These are phyloP conservation scores for Dione vanillae DNA, from an alignment of 2,888 invertebrate species.

Conservation along the genomic window DNA sequence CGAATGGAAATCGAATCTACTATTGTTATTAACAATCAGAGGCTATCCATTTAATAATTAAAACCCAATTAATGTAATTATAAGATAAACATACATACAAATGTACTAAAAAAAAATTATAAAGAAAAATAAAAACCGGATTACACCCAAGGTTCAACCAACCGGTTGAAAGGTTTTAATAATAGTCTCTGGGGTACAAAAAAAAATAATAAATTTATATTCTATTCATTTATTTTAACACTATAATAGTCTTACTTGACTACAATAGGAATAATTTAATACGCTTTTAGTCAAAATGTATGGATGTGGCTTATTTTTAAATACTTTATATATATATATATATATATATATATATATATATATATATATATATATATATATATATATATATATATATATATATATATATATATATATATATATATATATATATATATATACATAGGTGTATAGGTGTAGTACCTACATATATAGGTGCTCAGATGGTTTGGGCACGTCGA, in stretches of 20 bases:
- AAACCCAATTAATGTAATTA: not conserved
- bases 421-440: no score
- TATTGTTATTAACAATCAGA: no score
- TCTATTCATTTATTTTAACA: not conserved
- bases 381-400: no score
- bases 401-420: no score
- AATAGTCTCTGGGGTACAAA: constrained; percentile 1
- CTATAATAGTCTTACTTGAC: not conserved
- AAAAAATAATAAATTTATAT: constrained; percentile 3
- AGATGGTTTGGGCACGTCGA: no score
- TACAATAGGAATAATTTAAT: not conserved
- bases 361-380: no score
- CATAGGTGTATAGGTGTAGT: no score
- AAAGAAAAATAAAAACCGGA: constrained; percentile 1
- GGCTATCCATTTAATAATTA: no score
- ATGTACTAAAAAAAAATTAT: not conserved
- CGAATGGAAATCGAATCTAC: no score
- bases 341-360: no score
- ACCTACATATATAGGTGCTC: no score
- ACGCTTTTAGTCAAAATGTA: not conserved
- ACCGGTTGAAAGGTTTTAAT: constrained; percentile 1
- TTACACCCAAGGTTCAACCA: constrained; percentile 6
- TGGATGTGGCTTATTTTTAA: not conserved
- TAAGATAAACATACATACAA: not conserved
- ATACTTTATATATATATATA: no score